phyloP scores from a whole-genome alignment of 2,113 vertebrate genomes.

The Riparia riparia region DNA sequence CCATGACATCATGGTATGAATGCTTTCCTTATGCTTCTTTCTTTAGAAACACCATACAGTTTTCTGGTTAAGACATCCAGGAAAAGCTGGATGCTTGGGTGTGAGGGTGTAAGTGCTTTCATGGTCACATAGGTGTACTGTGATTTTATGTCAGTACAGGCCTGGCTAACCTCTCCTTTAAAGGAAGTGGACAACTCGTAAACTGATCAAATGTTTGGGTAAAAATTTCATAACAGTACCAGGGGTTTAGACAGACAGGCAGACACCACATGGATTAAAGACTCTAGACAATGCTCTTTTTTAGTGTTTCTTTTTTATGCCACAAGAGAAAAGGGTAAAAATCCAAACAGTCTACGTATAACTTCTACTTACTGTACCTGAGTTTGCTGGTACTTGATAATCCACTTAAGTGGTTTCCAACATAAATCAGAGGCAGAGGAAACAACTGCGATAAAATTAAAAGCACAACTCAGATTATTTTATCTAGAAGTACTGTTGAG shows the following conservation, averaged over 20 bases:
- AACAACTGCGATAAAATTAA: constrained; percentile 77
- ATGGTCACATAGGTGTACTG: not conserved
- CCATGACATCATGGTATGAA: not conserved
- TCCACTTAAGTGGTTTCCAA: constrained; percentile 83
- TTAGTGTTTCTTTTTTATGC: not conserved
- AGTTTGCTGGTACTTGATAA: constrained; percentile 82
- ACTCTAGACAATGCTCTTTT: not conserved
- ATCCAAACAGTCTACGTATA: not conserved
- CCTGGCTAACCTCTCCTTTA: not conserved
- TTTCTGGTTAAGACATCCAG: not conserved
- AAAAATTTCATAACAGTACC: not conserved
- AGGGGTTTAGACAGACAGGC: not conserved
- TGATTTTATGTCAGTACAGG: not conserved
- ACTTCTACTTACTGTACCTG: constrained; percentile 71
- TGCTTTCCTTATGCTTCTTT: not conserved
- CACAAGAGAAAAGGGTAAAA: not conserved
- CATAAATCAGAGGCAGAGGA: constrained; percentile 82
- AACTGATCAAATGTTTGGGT: not conserved
- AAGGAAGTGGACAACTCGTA: not conserved
- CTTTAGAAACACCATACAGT: not conserved
- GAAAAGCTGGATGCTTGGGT: not conserved
- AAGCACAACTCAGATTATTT: constrained; percentile 36
- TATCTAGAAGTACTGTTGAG: not conserved
- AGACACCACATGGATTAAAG: not conserved
- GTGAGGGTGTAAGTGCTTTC: not conserved